Evolutionary conservation across 2,888 invertebrate species (phyloP).

Genomic region (Gortyna flavago): DNA sequence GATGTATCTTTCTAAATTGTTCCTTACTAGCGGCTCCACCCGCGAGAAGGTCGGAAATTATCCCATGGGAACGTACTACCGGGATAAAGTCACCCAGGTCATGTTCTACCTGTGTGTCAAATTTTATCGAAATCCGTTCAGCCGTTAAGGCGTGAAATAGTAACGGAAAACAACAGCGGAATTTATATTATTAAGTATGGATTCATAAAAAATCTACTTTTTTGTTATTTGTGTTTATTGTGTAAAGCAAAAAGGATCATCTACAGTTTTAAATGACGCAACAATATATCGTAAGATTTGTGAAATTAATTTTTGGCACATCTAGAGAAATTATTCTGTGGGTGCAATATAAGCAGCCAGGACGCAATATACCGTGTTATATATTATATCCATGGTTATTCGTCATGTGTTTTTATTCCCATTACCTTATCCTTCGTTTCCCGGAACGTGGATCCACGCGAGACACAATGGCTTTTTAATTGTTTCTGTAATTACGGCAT

Average conservation of each 20-base stretch:
- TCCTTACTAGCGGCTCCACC: too few species aligned
- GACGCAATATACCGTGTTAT: neutral
- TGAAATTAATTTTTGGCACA: neutral
- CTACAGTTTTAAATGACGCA: neutral
- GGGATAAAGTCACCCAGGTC: neutral
- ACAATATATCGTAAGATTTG: too few species aligned
- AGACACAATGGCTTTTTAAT: neutral
- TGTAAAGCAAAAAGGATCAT: neutral
- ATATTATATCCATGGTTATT: neutral
- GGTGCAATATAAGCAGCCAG: neutral
- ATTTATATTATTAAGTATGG: neutral
- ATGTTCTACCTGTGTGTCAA: neutral
- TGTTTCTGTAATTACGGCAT: neutral
- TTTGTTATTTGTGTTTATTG: neutral
- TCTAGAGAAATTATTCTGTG: neutral
- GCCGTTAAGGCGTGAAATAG: too few species aligned
- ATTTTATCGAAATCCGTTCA: too few species aligned
- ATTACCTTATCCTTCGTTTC: neutral
- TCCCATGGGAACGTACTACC: neutral
- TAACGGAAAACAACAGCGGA: too few species aligned
- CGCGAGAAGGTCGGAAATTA: too few species aligned
- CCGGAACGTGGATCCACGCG: neutral
- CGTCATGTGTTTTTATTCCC: neutral
- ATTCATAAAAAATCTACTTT: neutral
- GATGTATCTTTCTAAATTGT: slow-evolving; percentile 41